Evolutionary conservation across 2,797 vertebrate species (phyloP), one percentile per base, ranked within the genome.

Genomic region (Chromis chromis): DNA sequence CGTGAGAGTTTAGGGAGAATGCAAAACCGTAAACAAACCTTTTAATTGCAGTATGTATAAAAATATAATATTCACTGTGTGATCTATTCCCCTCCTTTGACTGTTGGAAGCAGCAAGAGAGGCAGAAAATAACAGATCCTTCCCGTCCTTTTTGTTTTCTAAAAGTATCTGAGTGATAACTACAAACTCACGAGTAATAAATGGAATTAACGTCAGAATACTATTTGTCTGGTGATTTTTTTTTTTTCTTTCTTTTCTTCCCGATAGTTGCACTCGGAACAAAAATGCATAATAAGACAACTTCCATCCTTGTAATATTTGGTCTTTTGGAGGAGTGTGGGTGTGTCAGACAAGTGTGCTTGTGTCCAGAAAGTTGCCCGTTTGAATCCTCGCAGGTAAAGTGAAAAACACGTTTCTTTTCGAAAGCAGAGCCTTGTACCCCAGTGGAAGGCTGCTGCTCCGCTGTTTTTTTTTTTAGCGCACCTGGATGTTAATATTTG

Each of bases 11-110:
- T 19, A 28, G 50, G 72, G 74, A 83, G 59, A 76, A 83, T 53
- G 72, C 62, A 78, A 78, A 83, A 87, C 59, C 10, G 66, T 83
- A 86, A 93, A 92, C 82, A 82, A 82, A 85, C 39, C 10, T 53
- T 83, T 82, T 53, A 74, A 83, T 84, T 84, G 83, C 85, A 86
- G 70, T 76, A 92, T 93, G 90, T 92, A 94, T 88, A 94, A 94
- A 94, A 93, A 94, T 89, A 94, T 76, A 83, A 60, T 79, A 90
- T 89, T 85, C 65, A 67, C 80, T 76, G 77, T 86, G 25, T 66
- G n/a, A 56, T 68, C 81, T 59, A 60, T 70, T 67, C 63, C 85
- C 55, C 70, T 65, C 61, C 70, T 40, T 48, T 70, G 63, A 81
- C 31, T 67, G 68, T 61, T 60, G 70, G 79, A 86, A 81, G 86